Base-by-base conservation (phyloP, 2,888 invertebrate genomes). In the Torymus tubicola region DNA sequence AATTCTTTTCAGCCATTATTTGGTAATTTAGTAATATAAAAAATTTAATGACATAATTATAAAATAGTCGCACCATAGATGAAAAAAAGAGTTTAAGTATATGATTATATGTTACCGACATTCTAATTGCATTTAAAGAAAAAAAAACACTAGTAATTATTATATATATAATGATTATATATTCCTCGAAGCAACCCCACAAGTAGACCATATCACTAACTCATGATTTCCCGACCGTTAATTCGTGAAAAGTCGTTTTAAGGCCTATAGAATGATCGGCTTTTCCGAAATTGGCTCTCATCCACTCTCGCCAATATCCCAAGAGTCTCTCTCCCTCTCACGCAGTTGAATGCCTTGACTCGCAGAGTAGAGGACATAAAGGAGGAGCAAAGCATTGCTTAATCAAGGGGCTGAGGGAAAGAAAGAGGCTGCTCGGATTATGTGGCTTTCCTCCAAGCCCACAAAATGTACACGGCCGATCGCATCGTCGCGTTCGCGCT, bases 221-320 rank as follows among this genome's bases (percentile, higher is more conserved):
- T 42, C 42, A 8, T 42, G 42, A 42, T 42, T 42, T 42, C 8
- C 42, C 21, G 16, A 61, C 24, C 21, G 64, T n/a, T 67, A 67
- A 64, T 73, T 13, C 63, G 58, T 21, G 60, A n/a, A 52, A 75
- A 18, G 42, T 31, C 31, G 18, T 18, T 69, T 55, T 31, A n/a
- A 18, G 24, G 16, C 16, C 2, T 5, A 63, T n/a, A 55, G 53
- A 58, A 31, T 14, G 74, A 79, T 79, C 74, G 53, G 74, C 57
- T 79, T 65, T 79, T 63, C 50, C 21, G 16, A 74, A 73, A 73
- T 61, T 69, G 57, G 57, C 69, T 50, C 24, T 24, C 67, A 16
- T 14, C 21, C 57, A 31, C 16, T 12, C 55, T 64, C 70, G 31
- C 31, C 31, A 31, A 4, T 31, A 31, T 31, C 31, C 10, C 42